Base-by-base conservation (phyloP, 2,113 vertebrate genomes). In the Engystomops pustulosus region DNA sequence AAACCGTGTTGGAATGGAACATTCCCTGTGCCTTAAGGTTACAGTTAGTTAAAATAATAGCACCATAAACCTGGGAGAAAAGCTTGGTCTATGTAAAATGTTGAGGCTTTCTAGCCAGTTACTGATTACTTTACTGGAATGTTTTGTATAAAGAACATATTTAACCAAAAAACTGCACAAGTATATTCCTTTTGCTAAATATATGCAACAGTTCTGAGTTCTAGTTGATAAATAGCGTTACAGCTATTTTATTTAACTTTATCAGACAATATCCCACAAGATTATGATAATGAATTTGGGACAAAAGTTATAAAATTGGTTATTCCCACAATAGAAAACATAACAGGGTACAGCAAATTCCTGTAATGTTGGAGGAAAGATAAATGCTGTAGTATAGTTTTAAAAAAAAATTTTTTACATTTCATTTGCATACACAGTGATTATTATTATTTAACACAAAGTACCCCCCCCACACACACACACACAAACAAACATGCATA, bases 41-140 rank as follows among this genome's bases (percentile, higher is more conserved):
- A 55, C 18, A 53, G 74, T 55, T 55, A 49, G 49, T 51, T 45
- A 53, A 53, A 58, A n/a, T 32, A 77, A 77, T 77, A 77, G 49
- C 14, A 11, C 3, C 27, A 30, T 41, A 77, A 30, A 58, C 47
- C 47, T 34, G 14, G 49, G 32, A 77, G 14, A 18, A n/a, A 34
- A 65, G 14, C 4, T 3, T 32, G 14, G 27, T 65, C 4, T 32
- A 30, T 62, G 25, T 23, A 30, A 62, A 62, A 62, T 62, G 58
- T 62, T 25, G 30, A 62, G 58, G n/a, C 25, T 62, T 62, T 62
- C 25, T 62, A 62, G 30, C 10, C 25, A 30, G 58, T 30, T 62
- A 62, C 15, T 15, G 58, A 62, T 62, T 62, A 15, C 25, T 30
- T 14, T 62, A 12, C 25, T 30, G 58, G 25, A 27, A 15, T 30